Evolutionary conservation across 2,888 invertebrate genomes (phyloP), one percentile per base, ranked within the genome.

Genomic region (Eilema caniola): DNA sequence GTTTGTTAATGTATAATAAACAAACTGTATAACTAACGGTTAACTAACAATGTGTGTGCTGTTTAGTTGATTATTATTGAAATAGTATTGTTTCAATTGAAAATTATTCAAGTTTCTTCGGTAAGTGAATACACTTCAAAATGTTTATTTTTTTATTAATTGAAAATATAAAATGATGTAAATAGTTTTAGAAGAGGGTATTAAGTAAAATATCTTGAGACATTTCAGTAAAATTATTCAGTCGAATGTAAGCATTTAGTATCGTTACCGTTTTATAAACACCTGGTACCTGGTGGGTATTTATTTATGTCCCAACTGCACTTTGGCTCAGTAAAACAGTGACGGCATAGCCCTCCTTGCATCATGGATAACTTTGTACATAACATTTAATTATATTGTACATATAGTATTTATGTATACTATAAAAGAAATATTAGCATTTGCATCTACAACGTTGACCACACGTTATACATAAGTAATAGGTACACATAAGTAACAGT

Each of bases 61-160:
- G 41, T 20, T 24, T 41, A 25, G 12, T 23, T 25, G 14, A 12
- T 41, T 33, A 3, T 12, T 24, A 23, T 62, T 23, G 11, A 2
- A 37, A 37, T 37, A 62, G 1, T 16, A 24, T 37, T 5, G 10
- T 47, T 47, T 20, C 2, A 53, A 53, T n/a, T 53, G 16, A 37
- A 37, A 62, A 62, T 37, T 62, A 37, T 53, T 53, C n/a, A 53
- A n/a, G 53, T 53, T 53, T 8, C 53, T 20, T 53, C 53, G 53
- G 53, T 53, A 53, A 53, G 53, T 53, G 53, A 53, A 20, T 2
- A 41, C 3, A 41, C 20, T 16, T 20, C 14, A 11, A 41, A 41
- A 41, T 11, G 4, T 3, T 4, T n/a, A 8, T 53, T 5, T 7
- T 47, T 53, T 53, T n/a, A 20, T 53, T 0, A n/a, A n/a, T n/a